These are phyloP conservation scores for Athripsodes cinereus DNA, from an alignment of 2,888 invertebrate genomes.

Conservation along the genomic window DNA sequence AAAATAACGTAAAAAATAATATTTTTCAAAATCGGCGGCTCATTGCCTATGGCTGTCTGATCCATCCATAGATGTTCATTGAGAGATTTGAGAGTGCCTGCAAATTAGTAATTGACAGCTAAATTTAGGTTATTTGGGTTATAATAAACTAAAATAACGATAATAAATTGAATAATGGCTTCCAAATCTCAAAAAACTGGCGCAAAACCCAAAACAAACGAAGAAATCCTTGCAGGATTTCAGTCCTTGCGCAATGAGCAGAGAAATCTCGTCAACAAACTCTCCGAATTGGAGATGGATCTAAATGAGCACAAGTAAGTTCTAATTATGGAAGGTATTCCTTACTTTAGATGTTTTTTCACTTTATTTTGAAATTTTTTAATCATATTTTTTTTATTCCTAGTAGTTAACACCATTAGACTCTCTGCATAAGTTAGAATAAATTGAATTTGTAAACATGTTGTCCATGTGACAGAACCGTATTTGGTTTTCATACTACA, in stretches of 20 bases:
- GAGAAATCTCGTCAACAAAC: slow-evolving; percentile 76
- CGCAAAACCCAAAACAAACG: slow-evolving; percentile 53
- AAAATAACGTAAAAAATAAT: too few species aligned
- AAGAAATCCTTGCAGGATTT: slow-evolving; percentile 83
- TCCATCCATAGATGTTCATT: too few species aligned
- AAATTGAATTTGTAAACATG: too few species aligned
- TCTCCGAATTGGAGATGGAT: slow-evolving; percentile 90
- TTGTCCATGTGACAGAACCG: too few species aligned
- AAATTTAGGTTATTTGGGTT: not conserved
- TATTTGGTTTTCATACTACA: too few species aligned
- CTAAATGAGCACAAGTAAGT: slow-evolving; percentile 92
- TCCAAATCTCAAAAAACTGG: slow-evolving; percentile 37
- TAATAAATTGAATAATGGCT: slow-evolving; percentile 31
- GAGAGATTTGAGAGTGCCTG: too few species aligned
- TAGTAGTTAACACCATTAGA: not conserved
- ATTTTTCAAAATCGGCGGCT: too few species aligned
- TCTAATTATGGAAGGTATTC: not conserved
- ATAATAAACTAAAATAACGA: not conserved
- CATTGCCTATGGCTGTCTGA: too few species aligned
- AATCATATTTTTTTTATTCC: not conserved
- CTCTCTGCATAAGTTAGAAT: not conserved
- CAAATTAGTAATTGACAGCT: too few species aligned
- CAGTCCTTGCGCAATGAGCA: slow-evolving; percentile 85
- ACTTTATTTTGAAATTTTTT: too few species aligned
- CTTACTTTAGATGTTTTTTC: too few species aligned